These are phyloP conservation scores for Porites lutea DNA, from an alignment of 64 coral and sea anemone species.

Conservation along the genomic window DNA sequence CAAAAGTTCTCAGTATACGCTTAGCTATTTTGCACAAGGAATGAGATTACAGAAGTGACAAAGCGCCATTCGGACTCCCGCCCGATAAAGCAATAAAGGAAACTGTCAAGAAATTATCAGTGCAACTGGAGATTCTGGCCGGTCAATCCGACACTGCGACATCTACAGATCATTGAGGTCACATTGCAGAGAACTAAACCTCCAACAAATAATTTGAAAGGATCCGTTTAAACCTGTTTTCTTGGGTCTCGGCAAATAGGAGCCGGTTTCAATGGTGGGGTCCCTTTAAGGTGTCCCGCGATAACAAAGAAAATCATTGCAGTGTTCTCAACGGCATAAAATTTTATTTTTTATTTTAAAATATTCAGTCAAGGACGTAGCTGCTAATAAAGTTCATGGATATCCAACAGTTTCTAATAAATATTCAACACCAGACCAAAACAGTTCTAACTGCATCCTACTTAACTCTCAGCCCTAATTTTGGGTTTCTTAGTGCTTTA, in stretches of 20 bases:
- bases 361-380: background rate
- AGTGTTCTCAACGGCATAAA: background rate
- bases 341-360: conserved; percentile 2
- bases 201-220: background rate
- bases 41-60: background rate
- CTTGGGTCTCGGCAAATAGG: background rate
- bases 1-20: background rate
- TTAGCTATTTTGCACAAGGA: background rate
- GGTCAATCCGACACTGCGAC: no score
- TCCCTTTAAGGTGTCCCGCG: background rate
- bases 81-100: background rate
- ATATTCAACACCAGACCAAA: no score
- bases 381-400: background rate
- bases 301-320: background rate
- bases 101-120: no score
- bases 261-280: background rate
- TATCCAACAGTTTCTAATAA: no score
- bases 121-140: no score
- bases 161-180: no score
- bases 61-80: no score
- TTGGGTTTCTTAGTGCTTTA: no score
- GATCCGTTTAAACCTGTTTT: background rate
- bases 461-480: no score
- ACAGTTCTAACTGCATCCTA: no score
- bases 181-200: no score